Base-by-base conservation (phyloP, 2,113 vertebrate genomes). In the Poicephalus gulielmi region DNA sequence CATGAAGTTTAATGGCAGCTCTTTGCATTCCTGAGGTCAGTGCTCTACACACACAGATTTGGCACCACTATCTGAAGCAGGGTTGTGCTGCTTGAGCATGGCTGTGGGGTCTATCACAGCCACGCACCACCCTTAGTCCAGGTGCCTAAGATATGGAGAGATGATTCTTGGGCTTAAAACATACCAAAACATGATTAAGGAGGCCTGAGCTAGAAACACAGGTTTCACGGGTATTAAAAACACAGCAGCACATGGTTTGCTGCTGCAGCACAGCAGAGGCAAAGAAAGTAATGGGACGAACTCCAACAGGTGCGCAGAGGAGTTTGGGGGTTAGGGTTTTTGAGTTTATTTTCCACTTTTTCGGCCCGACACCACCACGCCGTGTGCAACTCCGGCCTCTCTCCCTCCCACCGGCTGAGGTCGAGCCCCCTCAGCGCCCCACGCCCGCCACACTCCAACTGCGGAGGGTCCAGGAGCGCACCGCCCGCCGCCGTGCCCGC, bases 221-320 rank as follows among this genome's bases (percentile, higher is more conserved):
- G 52, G 27, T 31, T 28, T 9, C 52, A 39, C 33, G 14, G 33
- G 13, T 19, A 46, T 43, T 33, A 35, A 19, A 43, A 35, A 33
- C 25, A 13, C 0, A 23, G n/a, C 57, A 18, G 49, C 0, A n/a
- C 4, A 2, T 2, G 24, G 11, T 62, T 15, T 14, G 53, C 47
- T 35, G 47, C 52, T 37, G 39, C 3, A 5, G 27, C 0, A 0
- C 44, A 62, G 74, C 10, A 39, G 47, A 28, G 46, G 30, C 0
- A 1, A 20, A 30, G 46, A 4, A n/a, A 49, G 19, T 1, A 11
- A 7, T 1, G 5, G 43, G 11, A 22, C 0, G 11, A 37, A 25
- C 35, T 85, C n/a, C 43, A 24, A 31, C 67, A 77, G 63, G 81
- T 37, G 71, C 2, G 43, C 31, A 8, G 63, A 35, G 8, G 41